Percentiles rank a stretch among this genome's conserved stretches.
These are phyloP conservation scores for Troides helena DNA, from an alignment of 2,888 invertebrate genomes.

Conservation along the genomic window DNA sequence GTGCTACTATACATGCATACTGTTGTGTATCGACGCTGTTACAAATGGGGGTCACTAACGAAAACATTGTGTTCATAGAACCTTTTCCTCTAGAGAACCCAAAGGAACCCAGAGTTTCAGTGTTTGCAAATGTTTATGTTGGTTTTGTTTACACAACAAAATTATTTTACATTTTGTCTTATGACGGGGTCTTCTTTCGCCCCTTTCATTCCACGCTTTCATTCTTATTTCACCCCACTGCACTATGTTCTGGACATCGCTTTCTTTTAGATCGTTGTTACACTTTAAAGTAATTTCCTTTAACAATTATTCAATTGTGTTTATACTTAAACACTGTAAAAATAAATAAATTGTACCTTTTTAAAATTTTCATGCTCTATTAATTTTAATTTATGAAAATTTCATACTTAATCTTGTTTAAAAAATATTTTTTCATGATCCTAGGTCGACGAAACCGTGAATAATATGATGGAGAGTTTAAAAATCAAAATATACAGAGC, in stretches of 20 bases:
- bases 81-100: conserved; percentile 64
- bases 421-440: neutral
- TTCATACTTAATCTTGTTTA: conserved; percentile 13
- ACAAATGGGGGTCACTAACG: conserved; percentile 77
- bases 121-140: conserved; percentile 62
- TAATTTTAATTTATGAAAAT: too few species aligned
- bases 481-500: conserved; percentile 72
- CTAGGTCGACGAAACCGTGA: conserved; percentile 76
- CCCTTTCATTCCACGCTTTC: too few species aligned
- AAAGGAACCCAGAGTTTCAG: conserved; percentile 52
- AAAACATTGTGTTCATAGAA: conserved; percentile 81
- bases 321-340: too few species aligned
- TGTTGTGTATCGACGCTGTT: conserved; percentile 83
- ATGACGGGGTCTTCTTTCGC: too few species aligned
- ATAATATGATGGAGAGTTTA: conserved; percentile 55
- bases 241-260: too few species aligned
- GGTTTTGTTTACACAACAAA: conserved; percentile 36
- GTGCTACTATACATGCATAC: conserved; percentile 82
- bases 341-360: too few species aligned
- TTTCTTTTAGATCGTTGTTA: too few species aligned
- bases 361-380: too few species aligned
- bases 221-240: too few species aligned
- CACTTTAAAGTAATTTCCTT: too few species aligned
- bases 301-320: too few species aligned
- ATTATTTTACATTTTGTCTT: neutral